Percentiles rank a stretch among this genome's conserved stretches.
Conservation (phyloP, 2,113 vertebrate genomes). For the Brachyhypopomus occidentalis region DNA sequence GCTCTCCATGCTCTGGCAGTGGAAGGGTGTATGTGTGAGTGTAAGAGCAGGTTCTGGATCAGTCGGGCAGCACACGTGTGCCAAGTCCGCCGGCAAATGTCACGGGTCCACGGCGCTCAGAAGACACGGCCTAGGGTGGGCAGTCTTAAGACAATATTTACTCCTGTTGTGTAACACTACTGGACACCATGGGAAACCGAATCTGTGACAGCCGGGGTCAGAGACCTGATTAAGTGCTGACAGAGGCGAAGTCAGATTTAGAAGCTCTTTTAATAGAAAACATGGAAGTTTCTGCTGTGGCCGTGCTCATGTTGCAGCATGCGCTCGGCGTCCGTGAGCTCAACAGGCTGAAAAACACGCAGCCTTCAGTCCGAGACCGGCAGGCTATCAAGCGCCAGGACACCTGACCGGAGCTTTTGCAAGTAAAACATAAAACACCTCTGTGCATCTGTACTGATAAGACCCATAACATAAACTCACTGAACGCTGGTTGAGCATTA, state of each 20-base stretch:
- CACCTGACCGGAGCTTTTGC: too few species aligned
- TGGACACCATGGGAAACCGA: neutral
- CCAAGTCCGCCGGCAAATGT: neutral
- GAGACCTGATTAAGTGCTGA: neutral
- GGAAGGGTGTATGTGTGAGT: too few species aligned
- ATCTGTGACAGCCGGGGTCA: neutral
- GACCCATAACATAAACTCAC: too few species aligned
- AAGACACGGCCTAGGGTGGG: neutral
- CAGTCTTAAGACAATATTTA: neutral
- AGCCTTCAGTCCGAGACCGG: neutral
- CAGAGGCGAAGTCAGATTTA: neutral
- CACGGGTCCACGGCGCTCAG: neutral
- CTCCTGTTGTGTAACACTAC: neutral
- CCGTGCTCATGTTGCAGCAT: constrained; percentile 6
- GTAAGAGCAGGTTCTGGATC: too few species aligned
- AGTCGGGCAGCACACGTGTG: too few species aligned
- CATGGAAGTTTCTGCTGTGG: neutral
- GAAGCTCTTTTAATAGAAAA: constrained; percentile 42
- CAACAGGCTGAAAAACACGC: too few species aligned
- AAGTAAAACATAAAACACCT: too few species aligned
- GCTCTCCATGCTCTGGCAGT: too few species aligned
- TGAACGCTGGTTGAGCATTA: too few species aligned
- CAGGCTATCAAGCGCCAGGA: neutral
- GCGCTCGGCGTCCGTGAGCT: neutral
- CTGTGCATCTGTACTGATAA: too few species aligned